Evolutionary conservation across 2,797 vertebrate genomes (phyloP), one percentile per base, ranked within the genome.

Genomic region (Mus caroli): DNA sequence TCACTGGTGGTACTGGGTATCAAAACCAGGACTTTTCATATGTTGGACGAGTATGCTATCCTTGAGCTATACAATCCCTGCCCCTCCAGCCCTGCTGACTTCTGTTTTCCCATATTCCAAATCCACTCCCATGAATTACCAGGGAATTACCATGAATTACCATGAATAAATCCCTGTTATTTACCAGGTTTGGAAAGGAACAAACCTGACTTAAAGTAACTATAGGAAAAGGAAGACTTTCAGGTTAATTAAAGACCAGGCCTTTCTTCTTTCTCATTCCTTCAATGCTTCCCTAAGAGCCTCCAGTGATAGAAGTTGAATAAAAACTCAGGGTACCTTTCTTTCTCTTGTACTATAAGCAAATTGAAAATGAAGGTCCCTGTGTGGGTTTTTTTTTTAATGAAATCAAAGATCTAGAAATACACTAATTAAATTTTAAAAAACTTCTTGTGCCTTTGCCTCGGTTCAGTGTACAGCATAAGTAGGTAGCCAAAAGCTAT

Each of bases 341-440:
- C 79, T 64, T 67, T 69, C 79, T 64, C 67, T 92, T 54, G 11
- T 31, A 58, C 56, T 86, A 52, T 88, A 94, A 94, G 91, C 50
- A 89, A 89, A 88, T 80, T 73, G 76, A 76, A 96, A 90, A 4
- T 90, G 80, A 43, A 94, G 64, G 40, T 31, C 22, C 54, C 19
- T 12, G 2, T 88, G 76, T 31, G 6, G 34, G 3, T 1, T 50
- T 13, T 67, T 34, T 8, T 97, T 97, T 97, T 95, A 75, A 82
- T 95, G 90, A 97, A 98, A 94, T 58, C 94, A 88, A 95, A 96
- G 92, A 87, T 85, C 79, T 97, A 62, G 94, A 93, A 97, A 97
- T 91, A 96, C 96, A 84, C 94, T 98, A 12, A 60, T 98, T 98
- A 97, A 97, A 90, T 94, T 95, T 85, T 98, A 95, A 94, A 98